These are phyloP conservation scores for Callocephalon fimbriatum DNA, from an alignment of 2,113 vertebrate genomes.

Conservation along the genomic window DNA sequence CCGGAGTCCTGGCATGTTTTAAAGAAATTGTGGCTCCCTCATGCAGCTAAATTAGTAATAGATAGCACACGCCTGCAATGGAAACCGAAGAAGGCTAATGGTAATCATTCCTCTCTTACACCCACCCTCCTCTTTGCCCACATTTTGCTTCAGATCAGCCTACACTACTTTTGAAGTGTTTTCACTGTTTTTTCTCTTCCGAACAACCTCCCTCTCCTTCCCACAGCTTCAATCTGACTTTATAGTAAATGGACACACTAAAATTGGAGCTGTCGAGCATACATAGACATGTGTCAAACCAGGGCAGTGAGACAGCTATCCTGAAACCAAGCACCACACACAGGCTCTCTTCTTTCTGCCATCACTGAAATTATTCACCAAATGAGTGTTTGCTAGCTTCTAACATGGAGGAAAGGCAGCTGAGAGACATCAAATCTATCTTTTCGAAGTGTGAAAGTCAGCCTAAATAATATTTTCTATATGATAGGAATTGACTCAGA, in stretches of 20 bases:
- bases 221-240: neutral
- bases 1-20: conserved; percentile 45
- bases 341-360: neutral
- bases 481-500: neutral
- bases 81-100: neutral
- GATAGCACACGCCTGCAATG: neutral
- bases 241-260: neutral
- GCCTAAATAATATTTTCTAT: neutral
- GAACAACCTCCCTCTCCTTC: neutral
- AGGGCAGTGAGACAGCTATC: neutral
- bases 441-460: neutral
- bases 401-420: neutral
- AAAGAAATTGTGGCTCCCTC: conserved; percentile 36
- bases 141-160: neutral
- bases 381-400: neutral
- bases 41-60: conserved; percentile 51
- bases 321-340: neutral
- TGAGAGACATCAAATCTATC: neutral
- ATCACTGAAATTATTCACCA: neutral
- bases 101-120: neutral
- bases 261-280: neutral
- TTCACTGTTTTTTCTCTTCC: neutral
- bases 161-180: neutral
- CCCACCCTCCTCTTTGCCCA: neutral
- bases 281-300: neutral